Evolutionary conservation across 2,888 invertebrate species (phyloP).

Genomic region (Pediacus dermestoides): DNA sequence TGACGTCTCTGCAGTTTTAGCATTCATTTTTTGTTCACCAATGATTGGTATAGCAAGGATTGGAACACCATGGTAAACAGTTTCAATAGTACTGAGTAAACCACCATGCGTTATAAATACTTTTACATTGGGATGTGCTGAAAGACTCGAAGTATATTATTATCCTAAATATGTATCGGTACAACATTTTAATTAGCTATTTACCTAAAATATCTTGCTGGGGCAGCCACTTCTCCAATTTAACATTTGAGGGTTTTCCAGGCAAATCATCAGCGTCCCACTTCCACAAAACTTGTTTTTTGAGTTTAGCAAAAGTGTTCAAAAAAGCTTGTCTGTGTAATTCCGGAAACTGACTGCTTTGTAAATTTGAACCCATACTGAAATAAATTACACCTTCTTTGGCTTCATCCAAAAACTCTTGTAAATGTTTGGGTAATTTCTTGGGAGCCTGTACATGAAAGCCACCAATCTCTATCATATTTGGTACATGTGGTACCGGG

Average conservation of each 20-base stretch:
- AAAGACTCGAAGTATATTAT: no score
- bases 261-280: constrained; percentile 60
- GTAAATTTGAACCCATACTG: constrained; percentile 59
- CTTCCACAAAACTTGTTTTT: constrained; percentile 66
- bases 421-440: constrained; percentile 46
- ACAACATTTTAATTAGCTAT: constrained; percentile 1
- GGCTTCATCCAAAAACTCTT: constrained; percentile 52
- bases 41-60: constrained; percentile 54
- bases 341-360: constrained; percentile 53
- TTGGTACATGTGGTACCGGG: constrained; percentile 53
- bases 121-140: constrained; percentile 50
- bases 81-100: constrained; percentile 51
- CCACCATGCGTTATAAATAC: constrained; percentile 53
- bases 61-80: constrained; percentile 51
- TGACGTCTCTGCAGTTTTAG: constrained; percentile 45
- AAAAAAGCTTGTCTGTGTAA: constrained; percentile 54
- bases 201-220: constrained; percentile 50
- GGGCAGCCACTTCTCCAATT: constrained; percentile 63
- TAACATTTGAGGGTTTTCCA: constrained; percentile 56
- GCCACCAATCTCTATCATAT: constrained; percentile 56
- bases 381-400: constrained; percentile 56
- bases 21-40: constrained; percentile 53
- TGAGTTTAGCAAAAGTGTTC: constrained; percentile 56
- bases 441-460: constrained; percentile 43
- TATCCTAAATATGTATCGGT: no score